These are phyloP conservation scores for Trissolcus basalis DNA, from an alignment of 1,140 invertebrate genomes.

Conservation along the genomic window DNA sequence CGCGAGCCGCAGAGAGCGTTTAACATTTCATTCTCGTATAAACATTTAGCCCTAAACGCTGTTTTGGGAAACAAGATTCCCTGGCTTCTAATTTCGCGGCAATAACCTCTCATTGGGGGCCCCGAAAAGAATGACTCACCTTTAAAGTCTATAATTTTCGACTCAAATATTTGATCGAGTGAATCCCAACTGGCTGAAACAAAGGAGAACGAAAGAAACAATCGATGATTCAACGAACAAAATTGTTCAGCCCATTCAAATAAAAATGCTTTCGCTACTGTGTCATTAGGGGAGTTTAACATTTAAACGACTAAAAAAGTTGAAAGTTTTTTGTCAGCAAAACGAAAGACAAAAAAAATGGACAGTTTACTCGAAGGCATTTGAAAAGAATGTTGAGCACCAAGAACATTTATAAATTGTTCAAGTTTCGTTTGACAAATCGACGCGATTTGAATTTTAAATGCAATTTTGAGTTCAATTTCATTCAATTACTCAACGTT, in stretches of 20 bases:
- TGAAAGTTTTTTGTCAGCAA: too few species aligned
- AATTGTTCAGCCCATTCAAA: conserved; percentile 12
- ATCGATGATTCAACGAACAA: conserved; percentile 25
- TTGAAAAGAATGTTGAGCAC: too few species aligned
- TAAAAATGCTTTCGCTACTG: conserved; percentile 24
- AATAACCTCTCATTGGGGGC: conserved; percentile 12
- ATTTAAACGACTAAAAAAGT: too few species aligned
- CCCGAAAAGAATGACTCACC: conserved; percentile 42
- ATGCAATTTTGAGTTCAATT: too few species aligned
- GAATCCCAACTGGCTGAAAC: conserved; percentile 21
- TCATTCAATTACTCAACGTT: too few species aligned
- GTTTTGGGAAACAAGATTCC: too few species aligned
- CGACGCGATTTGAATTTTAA: too few species aligned
- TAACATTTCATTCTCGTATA: conserved; percentile 34
- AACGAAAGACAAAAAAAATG: too few species aligned
- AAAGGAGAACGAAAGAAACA: conserved; percentile 20
- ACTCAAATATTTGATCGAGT: conserved; percentile 18
- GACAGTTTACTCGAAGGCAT: too few species aligned
- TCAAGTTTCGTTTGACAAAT: too few species aligned
- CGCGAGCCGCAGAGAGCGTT: conserved; percentile 21
- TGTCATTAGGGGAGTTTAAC: background rate
- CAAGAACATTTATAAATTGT: too few species aligned
- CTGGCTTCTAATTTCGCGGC: conserved; percentile 38
- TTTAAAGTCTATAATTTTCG: conserved; percentile 30
- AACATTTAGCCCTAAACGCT: conserved; percentile 19